A percentile compares a stretch with the other conserved stretches of the same genome.
Conservation (phyloP, 1,140 invertebrate species). For the Piezodorus guildinii region DNA sequence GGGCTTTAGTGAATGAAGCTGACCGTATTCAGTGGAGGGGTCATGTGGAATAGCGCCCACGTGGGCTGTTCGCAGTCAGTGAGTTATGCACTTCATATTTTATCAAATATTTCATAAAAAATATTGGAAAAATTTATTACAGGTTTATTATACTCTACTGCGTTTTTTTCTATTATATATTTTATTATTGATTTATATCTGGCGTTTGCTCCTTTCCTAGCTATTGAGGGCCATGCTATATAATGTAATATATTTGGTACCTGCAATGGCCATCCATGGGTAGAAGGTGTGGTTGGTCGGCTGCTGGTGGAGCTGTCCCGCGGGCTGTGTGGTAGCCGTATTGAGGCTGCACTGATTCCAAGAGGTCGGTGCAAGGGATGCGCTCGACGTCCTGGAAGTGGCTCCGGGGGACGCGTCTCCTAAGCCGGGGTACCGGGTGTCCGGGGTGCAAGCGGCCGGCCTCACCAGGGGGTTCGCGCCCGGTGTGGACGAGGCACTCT, state of each 20-base stretch:
- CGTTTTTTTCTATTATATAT: too few species aligned
- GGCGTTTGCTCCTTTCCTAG: too few species aligned
- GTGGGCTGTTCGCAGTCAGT: too few species aligned
- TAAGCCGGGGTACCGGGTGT: conserved; percentile 48
- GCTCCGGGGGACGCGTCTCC: conserved; percentile 46
- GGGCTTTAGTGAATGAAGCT: too few species aligned
- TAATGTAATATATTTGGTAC: conserved; percentile 37
- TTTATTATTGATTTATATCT: too few species aligned
- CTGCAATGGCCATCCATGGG: conserved; percentile 97
- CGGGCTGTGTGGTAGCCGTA: conserved; percentile 58
- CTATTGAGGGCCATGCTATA: too few species aligned
- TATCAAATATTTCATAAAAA: too few species aligned
- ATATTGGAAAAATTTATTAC: too few species aligned
- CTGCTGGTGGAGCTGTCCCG: conserved; percentile 69
- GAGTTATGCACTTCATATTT: too few species aligned
- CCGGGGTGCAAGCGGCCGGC: conserved; percentile 75
- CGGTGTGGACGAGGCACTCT: conserved; percentile 37
- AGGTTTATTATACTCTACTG: too few species aligned
- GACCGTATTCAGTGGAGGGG: too few species aligned
- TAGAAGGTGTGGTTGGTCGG: conserved; percentile 84
- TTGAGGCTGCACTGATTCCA: conserved; percentile 72
- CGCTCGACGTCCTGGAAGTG: conserved; percentile 45
- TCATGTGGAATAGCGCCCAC: too few species aligned
- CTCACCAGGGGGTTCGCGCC: conserved; percentile 38
- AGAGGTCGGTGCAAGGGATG: conserved; percentile 44